Percentiles rank a stretch among this genome's conserved stretches.
phyloP scores from a whole-genome alignment of 1,140 invertebrate genomes.

The Oreohelix idahoensis region DNA sequence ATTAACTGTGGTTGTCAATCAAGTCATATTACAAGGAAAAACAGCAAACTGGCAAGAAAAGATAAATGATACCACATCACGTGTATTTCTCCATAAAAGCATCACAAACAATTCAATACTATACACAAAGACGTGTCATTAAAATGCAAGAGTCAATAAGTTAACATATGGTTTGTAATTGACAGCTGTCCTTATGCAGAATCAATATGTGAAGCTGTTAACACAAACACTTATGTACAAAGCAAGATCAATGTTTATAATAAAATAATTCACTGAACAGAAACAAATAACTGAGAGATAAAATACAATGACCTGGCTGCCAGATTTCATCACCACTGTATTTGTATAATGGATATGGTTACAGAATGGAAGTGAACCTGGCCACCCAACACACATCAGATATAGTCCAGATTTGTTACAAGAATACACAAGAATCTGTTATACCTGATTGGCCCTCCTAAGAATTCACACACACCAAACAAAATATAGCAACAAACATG shows the following conservation, averaged over 20 bases:
- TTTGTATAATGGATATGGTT: neutral
- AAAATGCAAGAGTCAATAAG: neutral
- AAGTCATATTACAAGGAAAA: too few species aligned
- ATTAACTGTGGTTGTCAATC: too few species aligned
- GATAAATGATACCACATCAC: too few species aligned
- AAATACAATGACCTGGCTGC: neutral
- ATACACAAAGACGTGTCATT: too few species aligned
- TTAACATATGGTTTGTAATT: neutral
- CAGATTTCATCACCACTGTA: neutral
- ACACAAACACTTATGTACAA: neutral
- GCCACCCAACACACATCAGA: neutral
- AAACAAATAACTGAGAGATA: neutral
- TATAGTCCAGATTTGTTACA: neutral
- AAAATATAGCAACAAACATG: neutral
- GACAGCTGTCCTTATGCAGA: neutral
- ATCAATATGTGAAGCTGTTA: neutral
- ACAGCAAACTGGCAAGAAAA: too few species aligned
- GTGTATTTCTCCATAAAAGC: too few species aligned
- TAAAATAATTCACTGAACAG: too few species aligned
- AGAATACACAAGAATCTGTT: conserved; percentile 5
- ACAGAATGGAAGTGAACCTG: neutral
- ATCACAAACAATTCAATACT: too few species aligned
- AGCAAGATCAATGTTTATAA: neutral
- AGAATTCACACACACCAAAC: neutral
- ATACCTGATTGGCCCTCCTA: neutral